Conservation (phyloP, 1,140 invertebrate genomes). For the Gonioctena quinquepunctata region DNA sequence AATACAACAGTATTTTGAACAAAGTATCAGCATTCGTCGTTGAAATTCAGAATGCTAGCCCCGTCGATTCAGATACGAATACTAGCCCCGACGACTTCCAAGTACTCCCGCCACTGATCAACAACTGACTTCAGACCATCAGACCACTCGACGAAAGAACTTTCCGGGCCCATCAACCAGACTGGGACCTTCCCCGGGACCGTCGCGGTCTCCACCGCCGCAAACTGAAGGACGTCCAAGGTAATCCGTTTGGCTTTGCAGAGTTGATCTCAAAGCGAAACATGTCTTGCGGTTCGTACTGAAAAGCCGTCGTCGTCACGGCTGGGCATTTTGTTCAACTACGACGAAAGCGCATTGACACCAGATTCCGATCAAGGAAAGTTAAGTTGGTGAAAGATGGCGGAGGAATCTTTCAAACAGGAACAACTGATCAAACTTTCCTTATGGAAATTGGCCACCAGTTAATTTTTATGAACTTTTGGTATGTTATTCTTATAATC, state of each 20-base stretch:
- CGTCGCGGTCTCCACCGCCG: background rate
- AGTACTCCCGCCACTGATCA: background rate
- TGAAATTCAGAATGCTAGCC: too few relatives aligned
- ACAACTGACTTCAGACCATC: background rate
- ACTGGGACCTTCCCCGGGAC: background rate
- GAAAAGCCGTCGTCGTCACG: background rate
- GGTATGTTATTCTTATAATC: too few relatives aligned
- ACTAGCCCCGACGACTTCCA: too few relatives aligned
- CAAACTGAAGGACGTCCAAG: slow-evolving; percentile 18
- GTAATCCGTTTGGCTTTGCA: background rate
- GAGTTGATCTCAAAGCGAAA: slow-evolving; percentile 1
- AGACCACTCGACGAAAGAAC: slow-evolving; percentile 5
- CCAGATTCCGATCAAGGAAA: too few relatives aligned
- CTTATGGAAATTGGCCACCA: too few relatives aligned
- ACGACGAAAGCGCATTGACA: background rate
- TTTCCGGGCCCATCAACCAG: background rate
- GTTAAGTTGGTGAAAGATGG: too few relatives aligned
- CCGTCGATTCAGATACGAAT: too few relatives aligned
- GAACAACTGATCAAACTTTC: too few relatives aligned
- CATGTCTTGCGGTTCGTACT: slow-evolving; percentile 3
- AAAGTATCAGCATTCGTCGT: too few relatives aligned
- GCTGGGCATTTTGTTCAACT: background rate
- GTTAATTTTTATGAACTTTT: too few relatives aligned
- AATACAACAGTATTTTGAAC: too few relatives aligned
- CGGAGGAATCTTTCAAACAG: too few relatives aligned